Evolutionary conservation across 2,797 vertebrate species (phyloP).

Genomic region (Trachops cirrhosus): DNA sequence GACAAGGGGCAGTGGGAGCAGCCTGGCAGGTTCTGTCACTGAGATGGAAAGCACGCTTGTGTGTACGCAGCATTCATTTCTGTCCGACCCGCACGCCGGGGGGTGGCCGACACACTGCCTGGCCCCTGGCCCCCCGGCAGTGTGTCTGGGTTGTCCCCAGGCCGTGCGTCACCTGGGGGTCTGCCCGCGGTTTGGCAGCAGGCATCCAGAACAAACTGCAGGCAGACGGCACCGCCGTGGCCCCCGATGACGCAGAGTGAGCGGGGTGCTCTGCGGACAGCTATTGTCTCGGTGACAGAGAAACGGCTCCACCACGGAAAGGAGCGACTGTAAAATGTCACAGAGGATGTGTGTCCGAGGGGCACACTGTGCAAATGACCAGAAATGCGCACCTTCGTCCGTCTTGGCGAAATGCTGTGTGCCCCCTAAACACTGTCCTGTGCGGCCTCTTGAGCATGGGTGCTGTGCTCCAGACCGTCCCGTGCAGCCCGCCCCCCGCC

Average conservation of each 20-base stretch:
- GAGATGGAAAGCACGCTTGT: rapidly evolving
- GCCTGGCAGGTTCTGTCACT: too few species aligned
- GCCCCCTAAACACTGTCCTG: not conserved
- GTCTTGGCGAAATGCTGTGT: not conserved
- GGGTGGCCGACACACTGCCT: too few species aligned
- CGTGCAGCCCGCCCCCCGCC: conserved; percentile 8
- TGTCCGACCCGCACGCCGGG: too few species aligned
- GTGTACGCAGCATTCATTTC: too few species aligned
- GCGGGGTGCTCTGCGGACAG: not conserved
- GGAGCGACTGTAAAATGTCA: not conserved
- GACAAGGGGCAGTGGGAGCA: too few species aligned
- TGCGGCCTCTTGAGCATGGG: too few species aligned
- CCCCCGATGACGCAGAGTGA: not conserved
- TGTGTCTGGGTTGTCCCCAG: not conserved
- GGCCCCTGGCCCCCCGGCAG: not conserved
- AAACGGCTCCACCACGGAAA: not conserved
- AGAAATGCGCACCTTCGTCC: not conserved
- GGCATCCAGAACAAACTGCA: not conserved
- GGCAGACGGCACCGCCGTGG: not conserved
- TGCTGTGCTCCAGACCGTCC: too few species aligned
- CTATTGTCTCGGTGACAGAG: not conserved
- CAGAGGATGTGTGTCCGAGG: not conserved
- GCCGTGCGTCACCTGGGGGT: rapidly evolving
- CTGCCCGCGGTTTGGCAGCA: too few species aligned
- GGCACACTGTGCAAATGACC: conserved; percentile 5